Conservation (phyloP, 2,113 vertebrate genomes). For the Mesoclemmys tuberculata region DNA sequence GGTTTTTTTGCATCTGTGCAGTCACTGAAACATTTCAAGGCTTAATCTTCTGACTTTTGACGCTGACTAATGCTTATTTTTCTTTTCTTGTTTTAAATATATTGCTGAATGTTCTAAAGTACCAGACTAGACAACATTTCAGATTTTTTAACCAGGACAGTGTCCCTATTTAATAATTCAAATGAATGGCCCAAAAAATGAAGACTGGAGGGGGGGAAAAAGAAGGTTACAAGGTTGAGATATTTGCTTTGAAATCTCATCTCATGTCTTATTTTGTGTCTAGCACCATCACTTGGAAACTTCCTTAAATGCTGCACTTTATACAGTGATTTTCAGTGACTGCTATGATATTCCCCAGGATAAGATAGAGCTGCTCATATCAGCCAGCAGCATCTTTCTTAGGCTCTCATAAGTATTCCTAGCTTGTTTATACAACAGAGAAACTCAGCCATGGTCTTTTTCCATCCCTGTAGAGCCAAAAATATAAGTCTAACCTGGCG, state of each 20-base stretch:
- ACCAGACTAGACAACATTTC: not conserved
- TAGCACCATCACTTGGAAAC: not conserved
- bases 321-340: not conserved
- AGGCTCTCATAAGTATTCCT: not conserved
- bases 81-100: not conserved
- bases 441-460: not conserved
- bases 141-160: not conserved
- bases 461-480: not conserved
- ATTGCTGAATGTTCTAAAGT: not conserved
- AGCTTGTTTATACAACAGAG: not conserved
- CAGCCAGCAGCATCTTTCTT: not conserved
- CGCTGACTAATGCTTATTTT: not conserved
- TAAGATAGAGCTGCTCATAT: not conserved
- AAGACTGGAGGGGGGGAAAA: not conserved
- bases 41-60: not conserved
- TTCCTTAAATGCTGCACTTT: not conserved
- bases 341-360: not conserved
- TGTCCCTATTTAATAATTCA: conserved; percentile 22
- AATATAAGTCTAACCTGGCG: not conserved
- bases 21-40: not conserved
- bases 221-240: accelerated
- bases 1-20: not conserved
- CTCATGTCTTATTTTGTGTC: not conserved
- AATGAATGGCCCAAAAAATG: not conserved
- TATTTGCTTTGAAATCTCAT: conserved; percentile 4